Percentiles rank a stretch among this genome's conserved stretches.
These are phyloP conservation scores for Amblyjoppa fuscipennis DNA, from an alignment of 2,888 invertebrate genomes.

Conservation along the genomic window DNA sequence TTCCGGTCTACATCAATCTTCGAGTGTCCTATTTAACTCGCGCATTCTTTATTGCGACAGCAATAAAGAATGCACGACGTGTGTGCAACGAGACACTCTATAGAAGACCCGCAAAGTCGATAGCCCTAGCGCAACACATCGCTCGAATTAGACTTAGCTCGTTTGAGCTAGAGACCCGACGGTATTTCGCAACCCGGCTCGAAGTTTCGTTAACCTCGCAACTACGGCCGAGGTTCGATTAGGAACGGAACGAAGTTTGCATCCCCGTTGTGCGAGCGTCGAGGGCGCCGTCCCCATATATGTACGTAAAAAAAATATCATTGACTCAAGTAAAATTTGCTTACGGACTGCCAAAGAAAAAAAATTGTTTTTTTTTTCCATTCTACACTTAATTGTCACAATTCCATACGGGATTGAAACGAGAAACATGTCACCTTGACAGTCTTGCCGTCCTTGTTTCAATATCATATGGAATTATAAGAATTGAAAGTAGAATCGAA, in stretches of 20 bases:
- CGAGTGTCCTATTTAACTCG: not conserved
- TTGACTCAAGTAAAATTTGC: too few relatives aligned
- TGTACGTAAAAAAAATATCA: not conserved
- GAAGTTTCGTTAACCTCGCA: conserved; percentile 45
- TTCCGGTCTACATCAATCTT: not conserved
- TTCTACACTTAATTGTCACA: too few relatives aligned
- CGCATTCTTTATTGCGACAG: not conserved
- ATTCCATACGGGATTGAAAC: too few relatives aligned
- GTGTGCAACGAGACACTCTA: not conserved
- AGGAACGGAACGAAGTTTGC: conserved; percentile 2
- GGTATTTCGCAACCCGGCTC: not conserved
- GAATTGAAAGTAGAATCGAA: too few relatives aligned
- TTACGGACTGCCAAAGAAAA: too few relatives aligned
- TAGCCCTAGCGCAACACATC: conserved; percentile 34
- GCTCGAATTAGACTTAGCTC: conserved; percentile 40
- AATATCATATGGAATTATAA: too few relatives aligned
- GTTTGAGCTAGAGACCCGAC: conserved; percentile 1
- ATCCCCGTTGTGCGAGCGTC: conserved; percentile 3
- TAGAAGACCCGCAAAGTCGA: conserved; percentile 32
- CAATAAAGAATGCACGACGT: not conserved
- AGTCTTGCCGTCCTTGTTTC: too few relatives aligned
- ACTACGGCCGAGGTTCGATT: conserved; percentile 8
- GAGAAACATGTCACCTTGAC: too few relatives aligned
- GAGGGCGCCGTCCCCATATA: conserved; percentile 18
- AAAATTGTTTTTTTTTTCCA: too few relatives aligned